Percentiles rank a stretch among this genome's conserved stretches.
These are phyloP conservation scores for Papilio xuthus DNA, from an alignment of 1,140 invertebrate genomes.

Conservation along the genomic window DNA sequence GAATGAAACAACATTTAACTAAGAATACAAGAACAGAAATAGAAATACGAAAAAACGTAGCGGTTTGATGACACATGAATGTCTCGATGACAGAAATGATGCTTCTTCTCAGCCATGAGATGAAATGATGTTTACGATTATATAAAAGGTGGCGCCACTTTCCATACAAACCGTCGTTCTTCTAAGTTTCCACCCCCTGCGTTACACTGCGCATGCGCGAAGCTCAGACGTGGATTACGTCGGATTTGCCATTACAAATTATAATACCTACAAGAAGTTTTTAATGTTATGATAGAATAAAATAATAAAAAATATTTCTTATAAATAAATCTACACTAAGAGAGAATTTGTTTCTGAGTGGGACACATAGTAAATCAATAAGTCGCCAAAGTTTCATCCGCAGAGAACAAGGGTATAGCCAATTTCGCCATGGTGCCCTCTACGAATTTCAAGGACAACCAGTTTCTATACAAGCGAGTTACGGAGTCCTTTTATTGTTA, in stretches of 20 bases:
- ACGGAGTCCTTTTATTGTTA: not conserved
- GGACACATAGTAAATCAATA: not conserved
- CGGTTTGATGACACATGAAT: no score
- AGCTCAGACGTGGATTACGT: slow-evolving; percentile 20
- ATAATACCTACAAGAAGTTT: not conserved
- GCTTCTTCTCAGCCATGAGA: no score
- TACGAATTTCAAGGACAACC: not conserved
- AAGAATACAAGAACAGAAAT: no score
- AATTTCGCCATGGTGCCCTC: not conserved
- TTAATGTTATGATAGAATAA: not conserved
- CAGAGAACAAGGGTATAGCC: not conserved
- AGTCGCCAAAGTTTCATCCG: not conserved
- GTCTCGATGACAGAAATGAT: slow-evolving; percentile 22
- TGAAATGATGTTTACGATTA: no score
- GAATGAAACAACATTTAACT: no score
- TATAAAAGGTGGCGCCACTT: no score
- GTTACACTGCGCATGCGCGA: slow-evolving; percentile 43
- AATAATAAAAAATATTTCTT: not conserved
- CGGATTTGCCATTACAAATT: slow-evolving; percentile 3
- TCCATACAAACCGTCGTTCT: no score
- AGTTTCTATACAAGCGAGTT: not conserved
- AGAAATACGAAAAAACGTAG: no score
- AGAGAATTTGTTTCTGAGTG: not conserved
- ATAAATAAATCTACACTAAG: not conserved
- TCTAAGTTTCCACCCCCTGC: slow-evolving; percentile 41